Conservation (phyloP, 2,888 invertebrate species). For the Ypsolopha scabrella region DNA sequence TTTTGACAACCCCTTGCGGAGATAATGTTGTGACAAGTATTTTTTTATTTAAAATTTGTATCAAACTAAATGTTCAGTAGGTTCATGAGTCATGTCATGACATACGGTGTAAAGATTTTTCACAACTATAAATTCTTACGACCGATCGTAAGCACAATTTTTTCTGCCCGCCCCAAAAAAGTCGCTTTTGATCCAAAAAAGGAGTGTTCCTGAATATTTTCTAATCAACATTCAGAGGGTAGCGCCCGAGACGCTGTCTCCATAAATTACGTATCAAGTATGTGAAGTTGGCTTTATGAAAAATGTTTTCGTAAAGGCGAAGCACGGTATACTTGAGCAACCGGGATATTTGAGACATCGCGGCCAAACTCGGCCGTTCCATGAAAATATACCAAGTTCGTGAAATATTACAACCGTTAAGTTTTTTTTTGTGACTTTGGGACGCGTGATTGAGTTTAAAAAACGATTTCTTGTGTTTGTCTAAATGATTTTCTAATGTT, state of each 20-base stretch:
- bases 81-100: no score
- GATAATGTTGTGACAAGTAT: no score
- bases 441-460: constrained; percentile 1
- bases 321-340: neutral
- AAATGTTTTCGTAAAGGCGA: constrained; percentile 48
- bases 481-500: no score
- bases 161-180: neutral
- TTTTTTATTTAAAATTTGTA: no score
- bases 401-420: neutral
- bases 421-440: neutral
- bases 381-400: neutral
- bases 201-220: constrained; percentile 31
- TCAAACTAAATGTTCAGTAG: no score
- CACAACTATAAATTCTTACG: no score
- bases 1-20: no score
- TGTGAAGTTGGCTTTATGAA: constrained; percentile 58
- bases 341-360: neutral
- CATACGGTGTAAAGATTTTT: no score
- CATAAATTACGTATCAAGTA: constrained; percentile 65
- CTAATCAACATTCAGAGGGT: constrained; percentile 61
- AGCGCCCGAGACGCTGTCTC: constrained; percentile 45
- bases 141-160: no score
- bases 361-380: neutral
- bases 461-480: no score
- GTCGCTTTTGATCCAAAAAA: constrained; percentile 25